These are phyloP conservation scores for Gastrophysa polygoni DNA, from an alignment of 2,888 invertebrate species.

Conservation along the genomic window DNA sequence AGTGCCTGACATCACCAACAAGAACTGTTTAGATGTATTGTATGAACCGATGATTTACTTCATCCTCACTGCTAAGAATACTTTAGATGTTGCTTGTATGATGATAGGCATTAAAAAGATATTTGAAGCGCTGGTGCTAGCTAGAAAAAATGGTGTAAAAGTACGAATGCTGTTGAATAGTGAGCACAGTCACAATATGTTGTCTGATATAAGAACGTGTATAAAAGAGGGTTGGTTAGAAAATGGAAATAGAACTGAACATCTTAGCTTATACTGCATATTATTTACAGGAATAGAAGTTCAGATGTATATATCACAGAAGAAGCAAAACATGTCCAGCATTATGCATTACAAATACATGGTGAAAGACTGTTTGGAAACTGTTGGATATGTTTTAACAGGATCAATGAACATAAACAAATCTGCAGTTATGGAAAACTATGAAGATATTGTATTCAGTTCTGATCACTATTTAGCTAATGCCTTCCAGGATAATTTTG, in stretches of 20 bases:
- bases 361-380: constrained; percentile 48
- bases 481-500: constrained; percentile 45
- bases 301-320: constrained; percentile 43
- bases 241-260: background rate
- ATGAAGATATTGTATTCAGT: constrained; percentile 50
- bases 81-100: constrained; percentile 49
- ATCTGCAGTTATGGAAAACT: constrained; percentile 46
- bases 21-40: constrained; percentile 34
- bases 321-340: constrained; percentile 33
- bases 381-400: constrained; percentile 42
- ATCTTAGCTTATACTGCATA: background rate
- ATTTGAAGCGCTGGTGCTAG: constrained; percentile 40
- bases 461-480: constrained; percentile 42
- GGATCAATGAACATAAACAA: constrained; percentile 52
- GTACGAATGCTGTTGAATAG: constrained; percentile 49
- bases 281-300: constrained; percentile 42
- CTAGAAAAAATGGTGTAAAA: constrained; percentile 45
- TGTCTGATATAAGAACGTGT: constrained; percentile 35
- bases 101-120: constrained; percentile 40
- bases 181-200: constrained; percentile 31
- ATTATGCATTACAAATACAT: constrained; percentile 55
- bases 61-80: constrained; percentile 45
- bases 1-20: constrained; percentile 20
- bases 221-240: constrained; percentile 37
- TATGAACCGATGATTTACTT: constrained; percentile 49